These are phyloP conservation scores for Calvadosia cruxmelitensis DNA, from an alignment of 30 jellyfish, hydroid and myxozoan genomes.

Conservation along the genomic window DNA sequence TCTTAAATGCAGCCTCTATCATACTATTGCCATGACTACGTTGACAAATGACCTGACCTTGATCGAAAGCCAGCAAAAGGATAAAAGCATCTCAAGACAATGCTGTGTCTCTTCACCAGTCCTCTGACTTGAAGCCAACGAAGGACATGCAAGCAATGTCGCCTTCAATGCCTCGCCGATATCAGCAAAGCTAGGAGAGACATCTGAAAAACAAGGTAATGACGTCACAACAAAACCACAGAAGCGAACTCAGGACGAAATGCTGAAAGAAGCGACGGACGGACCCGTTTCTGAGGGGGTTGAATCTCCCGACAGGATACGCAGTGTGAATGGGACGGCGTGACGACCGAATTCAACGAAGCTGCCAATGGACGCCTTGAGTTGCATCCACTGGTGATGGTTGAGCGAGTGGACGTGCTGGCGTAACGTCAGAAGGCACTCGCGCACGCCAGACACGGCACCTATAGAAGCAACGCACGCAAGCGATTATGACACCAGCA, in stretches of 20 bases:
- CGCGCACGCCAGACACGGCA: neutral
- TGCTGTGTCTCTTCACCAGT: conserved; percentile 40
- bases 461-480: neutral
- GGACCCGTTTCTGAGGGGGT: neutral
- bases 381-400: neutral
- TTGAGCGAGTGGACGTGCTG: neutral
- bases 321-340: neutral
- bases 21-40: conserved; percentile 2
- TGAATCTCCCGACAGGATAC: neutral
- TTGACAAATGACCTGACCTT: conserved; percentile 9
- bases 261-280: neutral
- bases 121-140: conserved; percentile 7
- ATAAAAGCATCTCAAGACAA: conserved; percentile 53
- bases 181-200: conserved; percentile 90
- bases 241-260: neutral
- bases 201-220: conserved; percentile 5
- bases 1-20: neutral
- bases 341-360: neutral
- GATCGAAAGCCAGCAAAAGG: conserved; percentile 74
- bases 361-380: neutral
- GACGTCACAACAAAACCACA: neutral
- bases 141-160: conserved; percentile 8
- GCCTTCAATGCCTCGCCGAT: conserved; percentile 45
- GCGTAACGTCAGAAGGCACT: neutral
- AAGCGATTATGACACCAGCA: too few species aligned